phyloP scores from a whole-genome alignment of 2,797 vertebrate species.

The Spheniscus humboldti region DNA sequence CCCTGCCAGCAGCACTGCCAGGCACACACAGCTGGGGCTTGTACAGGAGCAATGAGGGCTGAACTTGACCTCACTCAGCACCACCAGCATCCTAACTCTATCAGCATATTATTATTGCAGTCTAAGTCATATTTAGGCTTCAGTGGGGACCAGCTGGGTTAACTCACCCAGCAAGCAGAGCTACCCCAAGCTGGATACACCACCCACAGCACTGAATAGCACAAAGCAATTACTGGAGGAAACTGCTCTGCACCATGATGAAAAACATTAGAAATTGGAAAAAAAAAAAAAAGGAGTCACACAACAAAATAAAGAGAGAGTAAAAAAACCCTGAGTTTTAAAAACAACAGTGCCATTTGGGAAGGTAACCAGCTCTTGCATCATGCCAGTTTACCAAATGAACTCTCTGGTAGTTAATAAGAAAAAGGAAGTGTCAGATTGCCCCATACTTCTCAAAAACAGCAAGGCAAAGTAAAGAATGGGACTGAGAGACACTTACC shows the following conservation, averaged over 20 bases:
- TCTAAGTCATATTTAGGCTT: background rate
- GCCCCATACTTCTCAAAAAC: background rate
- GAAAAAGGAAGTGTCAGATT: background rate
- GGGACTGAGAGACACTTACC: background rate
- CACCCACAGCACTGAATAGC: accelerated
- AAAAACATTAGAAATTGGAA: accelerated
- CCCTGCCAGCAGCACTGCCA: background rate
- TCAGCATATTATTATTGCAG: background rate
- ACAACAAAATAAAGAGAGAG: background rate
- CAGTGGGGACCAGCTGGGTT: background rate
- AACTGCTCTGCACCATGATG: background rate
- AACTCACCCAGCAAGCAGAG: background rate
- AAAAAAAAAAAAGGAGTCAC: accelerated
- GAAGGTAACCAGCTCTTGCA: background rate
- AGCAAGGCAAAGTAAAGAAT: background rate
- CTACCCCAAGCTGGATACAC: background rate
- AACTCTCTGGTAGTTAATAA: background rate
- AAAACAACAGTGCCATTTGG: background rate
- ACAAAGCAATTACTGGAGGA: background rate
- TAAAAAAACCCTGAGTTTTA: background rate
- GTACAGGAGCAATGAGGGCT: background rate
- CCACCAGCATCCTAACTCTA: background rate
- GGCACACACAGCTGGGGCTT: background rate
- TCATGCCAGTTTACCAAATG: background rate
- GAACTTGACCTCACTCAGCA: background rate